phyloP scores from a whole-genome alignment of 2,797 vertebrate species.

The Poeciliopsis presidionis region DNA sequence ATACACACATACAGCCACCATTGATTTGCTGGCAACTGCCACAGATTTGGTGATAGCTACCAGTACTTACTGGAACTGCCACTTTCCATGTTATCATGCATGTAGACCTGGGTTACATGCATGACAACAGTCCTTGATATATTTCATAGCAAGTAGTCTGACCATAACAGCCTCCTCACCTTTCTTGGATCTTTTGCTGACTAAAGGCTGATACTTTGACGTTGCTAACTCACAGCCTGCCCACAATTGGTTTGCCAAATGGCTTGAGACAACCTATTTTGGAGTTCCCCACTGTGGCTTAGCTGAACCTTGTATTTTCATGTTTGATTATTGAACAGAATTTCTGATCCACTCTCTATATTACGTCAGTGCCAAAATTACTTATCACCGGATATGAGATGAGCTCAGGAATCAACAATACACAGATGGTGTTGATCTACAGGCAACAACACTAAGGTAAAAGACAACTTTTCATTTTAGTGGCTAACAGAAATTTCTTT shows the following conservation, averaged over 20 bases:
- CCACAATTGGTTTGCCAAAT: constrained; percentile 80
- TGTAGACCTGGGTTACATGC: constrained; percentile 37
- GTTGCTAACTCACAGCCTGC: constrained; percentile 71
- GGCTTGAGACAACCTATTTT: constrained; percentile 82
- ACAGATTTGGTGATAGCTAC: too few species aligned
- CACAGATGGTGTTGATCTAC: constrained; percentile 60
- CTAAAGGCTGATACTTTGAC: constrained; percentile 83
- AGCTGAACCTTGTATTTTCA: constrained; percentile 62
- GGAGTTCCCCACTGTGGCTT: constrained; percentile 74
- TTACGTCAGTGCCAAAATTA: constrained; percentile 54
- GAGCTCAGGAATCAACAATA: constrained; percentile 58
- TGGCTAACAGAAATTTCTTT: neutral
- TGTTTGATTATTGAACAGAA: constrained; percentile 35
- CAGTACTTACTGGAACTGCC: too few species aligned
- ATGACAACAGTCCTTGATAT: constrained; percentile 31
- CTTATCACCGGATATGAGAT: constrained; percentile 50
- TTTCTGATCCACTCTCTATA: constrained; percentile 66
- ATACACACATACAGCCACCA: too few species aligned
- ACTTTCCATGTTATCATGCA: neutral
- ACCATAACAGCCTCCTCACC: constrained; percentile 70
- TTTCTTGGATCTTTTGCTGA: constrained; percentile 80
- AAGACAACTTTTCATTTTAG: constrained; percentile 29
- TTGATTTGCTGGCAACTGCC: too few species aligned
- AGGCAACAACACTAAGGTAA: constrained; percentile 38
- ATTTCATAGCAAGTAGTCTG: constrained; percentile 66